Evolutionary conservation across 2,113 vertebrate genomes (phyloP).

Genomic region (Tonatia bakeri): DNA sequence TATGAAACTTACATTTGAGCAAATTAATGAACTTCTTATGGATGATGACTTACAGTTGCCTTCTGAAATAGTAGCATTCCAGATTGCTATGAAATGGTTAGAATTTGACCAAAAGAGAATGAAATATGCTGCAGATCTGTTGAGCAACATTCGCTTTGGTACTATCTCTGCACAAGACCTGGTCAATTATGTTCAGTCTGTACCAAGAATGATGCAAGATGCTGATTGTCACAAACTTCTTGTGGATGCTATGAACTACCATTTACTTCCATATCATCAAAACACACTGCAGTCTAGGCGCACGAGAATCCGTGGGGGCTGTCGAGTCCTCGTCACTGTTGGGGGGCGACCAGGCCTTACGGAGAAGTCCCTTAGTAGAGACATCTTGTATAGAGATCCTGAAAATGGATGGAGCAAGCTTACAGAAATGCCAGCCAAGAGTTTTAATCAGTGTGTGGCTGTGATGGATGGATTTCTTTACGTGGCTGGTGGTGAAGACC

Average conservation of each 20-base stretch:
- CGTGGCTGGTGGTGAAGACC: constrained; percentile 97
- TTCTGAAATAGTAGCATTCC: constrained; percentile 97
- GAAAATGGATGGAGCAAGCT: constrained; percentile 96
- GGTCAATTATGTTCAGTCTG: constrained; percentile 94
- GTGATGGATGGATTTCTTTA: constrained; percentile 98
- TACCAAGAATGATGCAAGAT: constrained; percentile 99
- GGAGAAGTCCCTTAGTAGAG: constrained; percentile 98
- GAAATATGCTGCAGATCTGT: constrained; percentile 92
- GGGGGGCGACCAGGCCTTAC: constrained; percentile 95
- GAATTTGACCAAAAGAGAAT: constrained; percentile 98
- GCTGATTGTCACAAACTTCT: constrained; percentile 95
- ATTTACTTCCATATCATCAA: constrained; percentile 96
- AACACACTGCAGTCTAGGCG: constrained; percentile 97
- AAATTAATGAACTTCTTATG: constrained; percentile 96
- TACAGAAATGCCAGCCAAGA: constrained; percentile 97
- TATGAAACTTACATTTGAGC: constrained; percentile 97
- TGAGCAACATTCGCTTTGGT: constrained; percentile 95
- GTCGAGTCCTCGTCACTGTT: constrained; percentile 92
- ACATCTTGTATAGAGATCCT: constrained; percentile 93
- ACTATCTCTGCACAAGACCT: constrained; percentile 97
- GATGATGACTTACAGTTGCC: constrained; percentile 96
- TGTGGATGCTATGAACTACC: constrained; percentile 99
- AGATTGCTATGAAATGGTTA: constrained; percentile 98
- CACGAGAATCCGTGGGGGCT: constrained; percentile 96
- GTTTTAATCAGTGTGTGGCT: constrained; percentile 97